Evolutionary conservation across 2,113 vertebrate species (phyloP).

Genomic region (Laterallus jamaicensis): DNA sequence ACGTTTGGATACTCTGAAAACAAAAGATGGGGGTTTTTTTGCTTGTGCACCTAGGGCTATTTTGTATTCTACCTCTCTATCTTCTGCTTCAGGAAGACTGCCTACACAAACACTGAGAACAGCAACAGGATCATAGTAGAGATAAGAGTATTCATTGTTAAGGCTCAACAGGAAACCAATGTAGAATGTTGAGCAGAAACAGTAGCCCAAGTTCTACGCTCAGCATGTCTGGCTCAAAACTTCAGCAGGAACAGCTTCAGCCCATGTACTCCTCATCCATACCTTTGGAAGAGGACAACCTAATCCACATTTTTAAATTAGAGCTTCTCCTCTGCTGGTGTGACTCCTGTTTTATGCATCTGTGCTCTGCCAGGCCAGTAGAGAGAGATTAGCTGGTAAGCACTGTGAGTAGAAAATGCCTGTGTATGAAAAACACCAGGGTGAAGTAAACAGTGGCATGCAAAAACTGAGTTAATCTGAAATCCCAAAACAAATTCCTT

Average conservation of each 20-base stretch:
- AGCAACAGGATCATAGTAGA: not conserved
- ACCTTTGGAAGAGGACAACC: not conserved
- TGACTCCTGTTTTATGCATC: accelerated
- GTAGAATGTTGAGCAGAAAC: not conserved
- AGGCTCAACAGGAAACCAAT: not conserved
- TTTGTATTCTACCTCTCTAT: not conserved
- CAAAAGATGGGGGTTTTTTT: not conserved
- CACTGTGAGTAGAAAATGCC: not conserved
- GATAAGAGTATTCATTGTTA: not conserved
- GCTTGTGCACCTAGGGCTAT: not conserved
- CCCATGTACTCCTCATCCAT: not conserved
- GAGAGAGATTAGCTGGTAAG: not conserved
- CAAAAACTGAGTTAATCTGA: not conserved
- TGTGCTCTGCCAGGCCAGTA: not conserved
- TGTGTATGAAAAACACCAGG: not conserved
- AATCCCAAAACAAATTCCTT: not conserved
- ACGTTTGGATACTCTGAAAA: not conserved
- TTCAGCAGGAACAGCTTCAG: not conserved
- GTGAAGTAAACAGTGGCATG: not conserved
- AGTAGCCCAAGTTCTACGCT: not conserved
- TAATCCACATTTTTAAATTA: not conserved
- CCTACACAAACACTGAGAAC: not conserved
- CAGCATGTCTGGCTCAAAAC: not conserved
- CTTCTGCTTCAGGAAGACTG: not conserved
- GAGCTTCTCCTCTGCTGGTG: not conserved